Base-by-base conservation (phyloP, 2,888 invertebrate genomes). In the Cerceris rybyensis region DNA sequence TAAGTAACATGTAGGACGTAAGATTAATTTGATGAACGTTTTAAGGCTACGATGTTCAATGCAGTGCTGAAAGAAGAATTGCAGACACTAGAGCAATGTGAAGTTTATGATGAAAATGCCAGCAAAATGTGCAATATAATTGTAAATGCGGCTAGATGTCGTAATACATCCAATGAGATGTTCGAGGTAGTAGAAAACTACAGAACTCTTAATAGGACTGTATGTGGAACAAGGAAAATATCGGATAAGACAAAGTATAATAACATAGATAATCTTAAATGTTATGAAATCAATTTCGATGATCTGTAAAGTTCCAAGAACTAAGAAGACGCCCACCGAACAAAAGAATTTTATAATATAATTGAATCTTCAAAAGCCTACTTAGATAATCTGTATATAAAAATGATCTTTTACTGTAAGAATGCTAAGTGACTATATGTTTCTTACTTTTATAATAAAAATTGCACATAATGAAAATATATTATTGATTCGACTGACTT, bases 1-100 rank as follows among this genome's bases (percentile, higher is more conserved):
- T 41, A 28, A 39, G 17, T 41, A 0, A 60, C 59, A 50, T 57
- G 6, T 42, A 11, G n/a, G 55, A 42, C 52, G 41, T 71, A 71
- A 64, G 13, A 17, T 66, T 39, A 7, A 42, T 28, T 28, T 28
- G 4, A 13, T 9, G 6, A 54, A 61, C 7, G 16, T 73, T 83
- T 13, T 66, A 90, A 90, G 90, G 88, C 82, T 11, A 81, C 80
- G 28, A 75, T 87, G n/a, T 81, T 89, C 9, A 88, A 90, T 57
- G 76, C 85, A 46, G 70, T 75, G 1, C 59, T 90, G 11, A 87
- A 87, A 58, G 81, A 89, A 64, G 90, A 90, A 75, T 58, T 86
- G 17, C 67, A 84, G 63, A 65, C 77, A 16, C 43, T 81, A 41
- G 81, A 88, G 7, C 59, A 86, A 55, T 82, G 84, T 54, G 61